Evolutionary conservation across 30 jellyfish, hydroid and myxozoan genomes (phyloP).

Genomic region (Aurelia aurita complex sp. Pacific): DNA sequence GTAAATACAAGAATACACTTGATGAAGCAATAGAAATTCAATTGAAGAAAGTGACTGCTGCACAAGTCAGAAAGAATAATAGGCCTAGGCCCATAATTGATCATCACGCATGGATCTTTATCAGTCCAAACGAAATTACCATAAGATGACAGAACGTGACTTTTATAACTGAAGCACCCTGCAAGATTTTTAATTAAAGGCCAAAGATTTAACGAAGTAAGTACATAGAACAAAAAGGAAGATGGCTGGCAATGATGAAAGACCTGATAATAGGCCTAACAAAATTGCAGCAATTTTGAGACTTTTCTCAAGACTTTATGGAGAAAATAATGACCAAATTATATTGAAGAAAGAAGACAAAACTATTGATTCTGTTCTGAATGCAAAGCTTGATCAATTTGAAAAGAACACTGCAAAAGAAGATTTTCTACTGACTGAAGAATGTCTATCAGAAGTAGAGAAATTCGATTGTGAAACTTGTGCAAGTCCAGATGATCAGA

Average conservation of each 20-base stretch:
- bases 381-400: background rate
- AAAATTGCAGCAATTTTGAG: background rate
- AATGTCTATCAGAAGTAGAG: background rate
- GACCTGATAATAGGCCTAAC: background rate
- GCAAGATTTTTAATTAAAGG: too few species aligned
- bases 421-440: background rate
- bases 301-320: background rate
- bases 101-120: too few species aligned
- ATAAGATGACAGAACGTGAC: too few species aligned
- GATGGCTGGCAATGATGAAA: slow-evolving; percentile 3
- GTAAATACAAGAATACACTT: too few species aligned
- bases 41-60: too few species aligned
- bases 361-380: background rate
- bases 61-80: too few species aligned
- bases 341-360: background rate
- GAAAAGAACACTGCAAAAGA: background rate
- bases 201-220: background rate
- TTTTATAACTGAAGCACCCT: too few species aligned
- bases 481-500: background rate
- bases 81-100: too few species aligned
- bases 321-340: background rate
- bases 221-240: background rate
- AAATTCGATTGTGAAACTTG: background rate
- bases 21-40: too few species aligned
- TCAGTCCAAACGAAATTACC: too few species aligned